phyloP scores from a whole-genome alignment of 2,113 vertebrate genomes.

The Macquaria australasica region DNA sequence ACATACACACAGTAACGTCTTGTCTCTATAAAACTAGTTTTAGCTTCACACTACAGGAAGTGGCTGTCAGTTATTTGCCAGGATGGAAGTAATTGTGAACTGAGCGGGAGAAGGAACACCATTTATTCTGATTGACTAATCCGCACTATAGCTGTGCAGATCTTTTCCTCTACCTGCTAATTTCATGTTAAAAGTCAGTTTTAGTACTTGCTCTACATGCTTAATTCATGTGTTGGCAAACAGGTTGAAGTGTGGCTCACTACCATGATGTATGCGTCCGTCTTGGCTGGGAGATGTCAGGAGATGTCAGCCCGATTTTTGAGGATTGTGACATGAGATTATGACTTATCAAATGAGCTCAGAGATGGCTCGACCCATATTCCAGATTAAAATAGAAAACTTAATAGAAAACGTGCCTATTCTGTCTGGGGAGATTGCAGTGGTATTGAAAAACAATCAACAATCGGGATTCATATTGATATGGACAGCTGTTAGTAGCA shows the following conservation, averaged over 20 bases:
- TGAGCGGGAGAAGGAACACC: background rate
- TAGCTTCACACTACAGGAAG: background rate
- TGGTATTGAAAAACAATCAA: background rate
- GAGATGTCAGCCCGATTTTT: slow-evolving; percentile 58
- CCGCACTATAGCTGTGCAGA: background rate
- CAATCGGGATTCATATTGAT: background rate
- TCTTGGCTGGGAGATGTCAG: slow-evolving; percentile 5
- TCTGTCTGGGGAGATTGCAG: background rate
- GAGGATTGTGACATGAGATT: slow-evolving; percentile 60
- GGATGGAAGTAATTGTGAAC: background rate
- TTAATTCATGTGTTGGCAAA: background rate
- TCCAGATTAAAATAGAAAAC: slow-evolving; percentile 7
- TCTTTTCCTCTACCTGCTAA: background rate
- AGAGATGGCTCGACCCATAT: slow-evolving; percentile 44
- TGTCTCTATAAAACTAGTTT: slow-evolving; percentile 17
- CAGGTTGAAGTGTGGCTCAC: background rate
- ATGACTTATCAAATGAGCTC: slow-evolving; percentile 60
- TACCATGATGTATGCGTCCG: background rate
- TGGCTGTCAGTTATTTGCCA: background rate
- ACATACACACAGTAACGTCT: background rate
- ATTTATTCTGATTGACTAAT: background rate
- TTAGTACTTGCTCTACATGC: background rate
- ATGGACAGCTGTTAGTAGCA: background rate
- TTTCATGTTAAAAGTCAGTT: background rate
- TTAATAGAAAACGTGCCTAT: background rate